Percentiles rank a stretch among this genome's conserved stretches.
Conservation (phyloP, 2,797 vertebrate genomes). For the Pangasius djambal region DNA sequence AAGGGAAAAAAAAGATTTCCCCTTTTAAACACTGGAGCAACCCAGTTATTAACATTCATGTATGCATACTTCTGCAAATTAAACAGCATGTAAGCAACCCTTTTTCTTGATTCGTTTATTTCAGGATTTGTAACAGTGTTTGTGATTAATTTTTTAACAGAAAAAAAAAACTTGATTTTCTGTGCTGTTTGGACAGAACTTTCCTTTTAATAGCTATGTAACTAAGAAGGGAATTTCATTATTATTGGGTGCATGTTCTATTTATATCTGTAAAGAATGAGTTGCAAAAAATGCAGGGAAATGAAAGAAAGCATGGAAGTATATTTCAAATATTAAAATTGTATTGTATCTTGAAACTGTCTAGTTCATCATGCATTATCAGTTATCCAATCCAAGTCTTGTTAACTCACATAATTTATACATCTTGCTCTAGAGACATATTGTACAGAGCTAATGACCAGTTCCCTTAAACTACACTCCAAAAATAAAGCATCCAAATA, state of each 20-base stretch:
- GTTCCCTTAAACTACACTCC: constrained; percentile 66
- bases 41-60: constrained; percentile 74
- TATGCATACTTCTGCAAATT: constrained; percentile 64
- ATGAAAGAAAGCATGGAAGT: background rate
- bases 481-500: constrained; percentile 80
- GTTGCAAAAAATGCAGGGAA: background rate
- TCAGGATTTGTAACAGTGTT: background rate
- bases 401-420: background rate
- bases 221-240: background rate
- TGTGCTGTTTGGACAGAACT: background rate
- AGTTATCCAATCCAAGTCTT: background rate
- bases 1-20: constrained; percentile 53
- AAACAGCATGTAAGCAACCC: background rate
- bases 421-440: background rate
- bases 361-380: background rate
- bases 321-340: background rate
- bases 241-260: background rate
- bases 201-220: background rate
- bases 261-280: background rate
- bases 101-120: background rate
- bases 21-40: constrained; percentile 65
- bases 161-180: background rate
- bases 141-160: background rate
- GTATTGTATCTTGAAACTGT: background rate
- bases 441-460: background rate